A percentile compares a stretch with the other conserved stretches of the same genome.
Conservation (phyloP, 2,888 invertebrate species). For the Ochropleura leucogaster region DNA sequence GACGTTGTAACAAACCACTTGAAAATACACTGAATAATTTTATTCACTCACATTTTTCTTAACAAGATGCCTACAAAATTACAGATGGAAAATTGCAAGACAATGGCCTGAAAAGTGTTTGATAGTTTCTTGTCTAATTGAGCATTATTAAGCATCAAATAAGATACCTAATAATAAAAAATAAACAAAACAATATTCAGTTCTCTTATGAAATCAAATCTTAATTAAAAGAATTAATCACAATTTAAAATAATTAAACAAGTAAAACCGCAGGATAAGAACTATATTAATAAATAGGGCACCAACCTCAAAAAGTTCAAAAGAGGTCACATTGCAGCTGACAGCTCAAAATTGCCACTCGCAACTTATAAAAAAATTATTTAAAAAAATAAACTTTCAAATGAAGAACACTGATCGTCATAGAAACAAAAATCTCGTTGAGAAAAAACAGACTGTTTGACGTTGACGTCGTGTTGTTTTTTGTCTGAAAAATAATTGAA, state of each 20-base stretch:
- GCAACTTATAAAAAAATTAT: constrained; percentile 48
- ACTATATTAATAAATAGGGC: constrained; percentile 59
- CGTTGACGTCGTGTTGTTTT: constrained; percentile 77
- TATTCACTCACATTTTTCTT: constrained; percentile 55
- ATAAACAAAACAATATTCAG: neutral
- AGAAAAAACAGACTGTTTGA: constrained; percentile 80
- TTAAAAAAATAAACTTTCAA: constrained; percentile 70
- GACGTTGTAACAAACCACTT: constrained; percentile 83
- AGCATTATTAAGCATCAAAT: neutral
- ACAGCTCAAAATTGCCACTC: constrained; percentile 41
- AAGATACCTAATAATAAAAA: too few species aligned
- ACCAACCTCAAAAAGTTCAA: constrained; percentile 70
- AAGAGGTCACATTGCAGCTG: constrained; percentile 72
- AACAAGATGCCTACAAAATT: constrained; percentile 35
- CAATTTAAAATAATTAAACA: constrained; percentile 1
- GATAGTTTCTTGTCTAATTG: neutral
- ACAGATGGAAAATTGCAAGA: constrained; percentile 8
- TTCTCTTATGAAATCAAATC: neutral
- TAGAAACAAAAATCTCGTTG: constrained; percentile 81
- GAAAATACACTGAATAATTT: constrained; percentile 68
- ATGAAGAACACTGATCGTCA: constrained; percentile 77
- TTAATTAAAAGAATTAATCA: neutral
- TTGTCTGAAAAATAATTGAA: constrained; percentile 88
- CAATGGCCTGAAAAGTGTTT: constrained; percentile 2
- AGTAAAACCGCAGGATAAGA: constrained; percentile 3